These are phyloP conservation scores for Malurus elegans DNA, from an alignment of 2,113 vertebrate species.

Conservation along the genomic window DNA sequence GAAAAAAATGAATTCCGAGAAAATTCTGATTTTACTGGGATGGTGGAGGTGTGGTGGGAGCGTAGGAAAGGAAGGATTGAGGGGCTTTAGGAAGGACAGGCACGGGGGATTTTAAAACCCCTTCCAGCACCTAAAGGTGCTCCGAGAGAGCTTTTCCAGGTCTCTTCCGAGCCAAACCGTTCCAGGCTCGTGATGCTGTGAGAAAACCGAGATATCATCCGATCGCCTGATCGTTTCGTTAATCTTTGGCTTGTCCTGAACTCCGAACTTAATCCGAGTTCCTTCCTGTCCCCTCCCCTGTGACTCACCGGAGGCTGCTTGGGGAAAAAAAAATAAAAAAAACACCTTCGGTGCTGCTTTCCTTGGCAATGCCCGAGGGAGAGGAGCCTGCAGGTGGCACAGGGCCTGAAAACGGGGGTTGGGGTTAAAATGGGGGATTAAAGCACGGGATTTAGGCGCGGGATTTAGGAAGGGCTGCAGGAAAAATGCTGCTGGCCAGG, in stretches of 20 bases:
- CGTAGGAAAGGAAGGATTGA: rapidly evolving
- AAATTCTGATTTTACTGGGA: not conserved
- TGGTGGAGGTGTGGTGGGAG: not conserved
- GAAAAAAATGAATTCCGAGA: rapidly evolving
- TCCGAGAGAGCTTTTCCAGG: not conserved
- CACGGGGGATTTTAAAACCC: not conserved
- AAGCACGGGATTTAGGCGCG: not conserved
- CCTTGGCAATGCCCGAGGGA: not conserved
- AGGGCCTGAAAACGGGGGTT: not conserved
- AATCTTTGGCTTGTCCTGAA: not conserved
- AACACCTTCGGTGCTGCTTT: not conserved
- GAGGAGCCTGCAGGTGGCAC: not conserved
- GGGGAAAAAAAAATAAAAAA: not conserved
- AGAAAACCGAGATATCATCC: too few relatives aligned
- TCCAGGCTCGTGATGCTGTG: rapidly evolving
- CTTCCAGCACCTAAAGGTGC: not conserved
- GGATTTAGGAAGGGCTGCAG: too few relatives aligned
- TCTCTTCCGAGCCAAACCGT: too few relatives aligned
- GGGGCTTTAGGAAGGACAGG: not conserved
- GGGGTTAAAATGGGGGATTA: not conserved
- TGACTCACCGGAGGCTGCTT: not conserved
- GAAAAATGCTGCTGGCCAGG: rapidly evolving
- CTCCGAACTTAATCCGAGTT: rapidly evolving
- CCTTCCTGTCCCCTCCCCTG: not conserved
- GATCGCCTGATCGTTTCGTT: rapidly evolving